Evolutionary conservation across 2,888 invertebrate genomes (phyloP).

Genomic region (Agriopis aurantiaria): DNA sequence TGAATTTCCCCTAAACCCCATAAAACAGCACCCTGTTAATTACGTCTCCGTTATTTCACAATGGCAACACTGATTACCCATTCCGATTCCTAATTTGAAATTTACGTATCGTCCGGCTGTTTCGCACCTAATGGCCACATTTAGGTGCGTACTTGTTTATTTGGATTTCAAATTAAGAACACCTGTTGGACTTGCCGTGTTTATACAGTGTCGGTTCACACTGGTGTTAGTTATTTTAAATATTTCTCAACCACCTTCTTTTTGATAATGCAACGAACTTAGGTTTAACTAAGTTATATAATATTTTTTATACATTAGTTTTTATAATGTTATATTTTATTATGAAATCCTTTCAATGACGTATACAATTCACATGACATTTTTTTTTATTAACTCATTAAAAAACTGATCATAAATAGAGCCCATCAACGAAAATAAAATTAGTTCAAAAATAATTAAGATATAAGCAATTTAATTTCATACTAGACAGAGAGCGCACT

Average conservation of each 20-base stretch:
- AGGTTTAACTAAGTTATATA: no score
- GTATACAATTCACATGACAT: no score
- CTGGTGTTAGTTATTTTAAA: conserved; percentile 16
- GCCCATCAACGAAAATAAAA: no score
- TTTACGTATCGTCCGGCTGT: conserved; percentile 51
- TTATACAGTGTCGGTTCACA: conserved; percentile 26
- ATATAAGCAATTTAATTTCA: no score
- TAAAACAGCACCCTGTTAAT: conserved; percentile 28
- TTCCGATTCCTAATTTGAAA: conserved; percentile 53
- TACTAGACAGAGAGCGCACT: no score
- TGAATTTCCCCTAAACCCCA: conserved; percentile 10
- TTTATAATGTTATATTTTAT: no score
- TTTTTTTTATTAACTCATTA: no score
- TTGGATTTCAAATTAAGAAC: conserved; percentile 77
- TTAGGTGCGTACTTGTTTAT: conserved; percentile 67
- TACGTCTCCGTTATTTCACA: conserved; percentile 37
- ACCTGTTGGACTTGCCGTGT: conserved; percentile 70
- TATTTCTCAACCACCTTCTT: neutral
- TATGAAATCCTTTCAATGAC: no score
- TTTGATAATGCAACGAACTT: no score
- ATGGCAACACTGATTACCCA: conserved; percentile 45
- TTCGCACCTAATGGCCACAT: conserved; percentile 60
- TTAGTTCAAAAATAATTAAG: no score
- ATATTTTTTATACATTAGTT: no score
- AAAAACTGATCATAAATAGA: no score